Evolutionary conservation across 2,888 invertebrate species (phyloP).

Genomic region (Agrypnus murinus): DNA sequence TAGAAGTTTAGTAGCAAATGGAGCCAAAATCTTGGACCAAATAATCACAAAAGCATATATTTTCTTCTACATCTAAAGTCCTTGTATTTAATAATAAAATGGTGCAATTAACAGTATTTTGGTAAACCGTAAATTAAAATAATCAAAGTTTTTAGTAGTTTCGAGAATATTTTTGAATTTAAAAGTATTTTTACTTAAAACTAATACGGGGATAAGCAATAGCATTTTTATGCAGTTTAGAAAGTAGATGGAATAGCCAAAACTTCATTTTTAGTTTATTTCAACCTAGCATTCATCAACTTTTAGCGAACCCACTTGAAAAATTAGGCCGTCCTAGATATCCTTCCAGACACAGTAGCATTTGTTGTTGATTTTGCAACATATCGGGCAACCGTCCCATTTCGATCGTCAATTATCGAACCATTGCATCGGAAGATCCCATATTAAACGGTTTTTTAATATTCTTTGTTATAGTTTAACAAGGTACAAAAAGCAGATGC

Average conservation of each 20-base stretch:
- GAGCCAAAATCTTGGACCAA: conserved; percentile 53
- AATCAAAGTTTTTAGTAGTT: conserved; percentile 31
- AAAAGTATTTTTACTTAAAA: conserved; percentile 25
- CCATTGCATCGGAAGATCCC: conserved; percentile 1
- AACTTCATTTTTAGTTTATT: conserved; percentile 4
- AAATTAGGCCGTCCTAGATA: conserved; percentile 45
- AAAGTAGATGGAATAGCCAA: background rate
- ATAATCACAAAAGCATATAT: conserved; percentile 46
- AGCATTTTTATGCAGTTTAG: conserved; percentile 29
- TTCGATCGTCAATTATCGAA: conserved; percentile 48
- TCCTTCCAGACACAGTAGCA: conserved; percentile 30
- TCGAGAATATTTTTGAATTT: conserved; percentile 21
- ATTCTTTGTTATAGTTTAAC: conserved; percentile 42
- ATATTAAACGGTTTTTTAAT: conserved; percentile 3
- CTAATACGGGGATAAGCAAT: conserved; percentile 38
- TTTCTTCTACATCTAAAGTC: conserved; percentile 45
- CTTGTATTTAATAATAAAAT: conserved; percentile 30
- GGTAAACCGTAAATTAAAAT: conserved; percentile 36
- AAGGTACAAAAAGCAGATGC: conserved; percentile 40
- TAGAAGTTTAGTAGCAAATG: conserved; percentile 41
- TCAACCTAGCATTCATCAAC: conserved; percentile 7
- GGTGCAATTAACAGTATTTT: conserved; percentile 32
- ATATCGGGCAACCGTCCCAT: conserved; percentile 49
- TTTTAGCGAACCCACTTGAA: conserved; percentile 26
- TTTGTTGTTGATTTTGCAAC: conserved; percentile 37